A percentile compares a stretch with the other conserved stretches of the same genome.
Evolutionary conservation across 2,113 vertebrate species (phyloP).

Genomic region (Ranitomeya imitator): DNA sequence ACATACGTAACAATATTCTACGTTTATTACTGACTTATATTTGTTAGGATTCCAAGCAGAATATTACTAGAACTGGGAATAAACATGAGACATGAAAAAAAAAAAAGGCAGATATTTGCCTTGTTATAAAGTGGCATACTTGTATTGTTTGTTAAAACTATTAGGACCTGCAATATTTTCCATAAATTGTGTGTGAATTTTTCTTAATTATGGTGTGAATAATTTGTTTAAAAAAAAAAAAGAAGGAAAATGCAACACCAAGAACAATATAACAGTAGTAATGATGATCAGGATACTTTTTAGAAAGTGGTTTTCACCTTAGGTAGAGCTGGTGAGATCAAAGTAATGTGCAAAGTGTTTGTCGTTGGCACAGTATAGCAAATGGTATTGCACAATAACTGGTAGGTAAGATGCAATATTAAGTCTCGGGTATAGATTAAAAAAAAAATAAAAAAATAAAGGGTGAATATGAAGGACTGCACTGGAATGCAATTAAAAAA

Average conservation of each 20-base stretch:
- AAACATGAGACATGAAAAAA: not conserved
- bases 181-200: not conserved
- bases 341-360: slow-evolving; percentile 16
- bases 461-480: not conserved
- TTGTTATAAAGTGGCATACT: not conserved
- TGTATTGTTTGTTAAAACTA: not conserved
- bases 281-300: not conserved
- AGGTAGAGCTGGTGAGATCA: not conserved
- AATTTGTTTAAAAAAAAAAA: not conserved
- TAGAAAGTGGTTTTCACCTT: slow-evolving; percentile 15
- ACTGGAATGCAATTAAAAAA: slow-evolving; percentile 9
- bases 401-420: not conserved
- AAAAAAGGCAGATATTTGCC: not conserved
- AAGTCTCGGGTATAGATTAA: not conserved
- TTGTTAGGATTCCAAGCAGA: not conserved
- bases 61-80: not conserved
- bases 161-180: not conserved
- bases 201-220: too few species aligned
- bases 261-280: not conserved
- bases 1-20: not conserved
- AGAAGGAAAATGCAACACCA: not conserved
- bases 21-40: not conserved
- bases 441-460: not conserved
- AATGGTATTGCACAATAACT: not conserved
- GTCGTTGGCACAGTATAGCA: not conserved